These are phyloP conservation scores for Drosophila testacea DNA, from an alignment of 2,888 invertebrate species.

Conservation along the genomic window DNA sequence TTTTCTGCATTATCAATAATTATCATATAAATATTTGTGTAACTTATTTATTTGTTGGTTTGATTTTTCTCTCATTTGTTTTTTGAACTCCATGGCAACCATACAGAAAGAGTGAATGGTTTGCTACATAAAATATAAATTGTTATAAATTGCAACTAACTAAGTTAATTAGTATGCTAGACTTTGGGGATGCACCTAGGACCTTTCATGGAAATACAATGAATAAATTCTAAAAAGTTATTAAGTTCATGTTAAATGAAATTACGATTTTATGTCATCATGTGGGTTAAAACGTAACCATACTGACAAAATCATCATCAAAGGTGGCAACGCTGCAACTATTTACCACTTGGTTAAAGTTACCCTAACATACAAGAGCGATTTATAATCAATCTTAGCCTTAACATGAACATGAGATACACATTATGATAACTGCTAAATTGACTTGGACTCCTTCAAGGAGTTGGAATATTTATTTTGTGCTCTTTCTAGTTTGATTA, in stretches of 20 bases:
- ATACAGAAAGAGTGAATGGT: constrained; percentile 50
- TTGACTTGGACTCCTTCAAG: constrained; percentile 11
- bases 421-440: constrained; percentile 15
- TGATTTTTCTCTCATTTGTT: constrained; percentile 42
- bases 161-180: constrained; percentile 18
- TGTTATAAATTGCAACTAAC: constrained; percentile 45
- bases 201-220: constrained; percentile 9
- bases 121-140: constrained; percentile 54
- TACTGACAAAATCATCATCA: too few species aligned
- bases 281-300: not conserved
- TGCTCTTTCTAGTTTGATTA: constrained; percentile 21
- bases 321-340: not conserved
- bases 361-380: not conserved
- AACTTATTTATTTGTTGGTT: constrained; percentile 55
- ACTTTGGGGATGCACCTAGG: constrained; percentile 13
- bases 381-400: constrained; percentile 9
- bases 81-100: constrained; percentile 41
- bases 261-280: not conserved
- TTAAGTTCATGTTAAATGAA: not conserved
- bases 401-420: constrained; percentile 5
- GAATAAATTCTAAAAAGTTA: not conserved
- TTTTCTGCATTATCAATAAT: constrained; percentile 72
- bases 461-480: constrained; percentile 8
- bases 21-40: constrained; percentile 76
- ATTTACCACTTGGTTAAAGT: not conserved